Conservation (phyloP, 2,797 vertebrate species). For the Enteromius anoplus region DNA sequence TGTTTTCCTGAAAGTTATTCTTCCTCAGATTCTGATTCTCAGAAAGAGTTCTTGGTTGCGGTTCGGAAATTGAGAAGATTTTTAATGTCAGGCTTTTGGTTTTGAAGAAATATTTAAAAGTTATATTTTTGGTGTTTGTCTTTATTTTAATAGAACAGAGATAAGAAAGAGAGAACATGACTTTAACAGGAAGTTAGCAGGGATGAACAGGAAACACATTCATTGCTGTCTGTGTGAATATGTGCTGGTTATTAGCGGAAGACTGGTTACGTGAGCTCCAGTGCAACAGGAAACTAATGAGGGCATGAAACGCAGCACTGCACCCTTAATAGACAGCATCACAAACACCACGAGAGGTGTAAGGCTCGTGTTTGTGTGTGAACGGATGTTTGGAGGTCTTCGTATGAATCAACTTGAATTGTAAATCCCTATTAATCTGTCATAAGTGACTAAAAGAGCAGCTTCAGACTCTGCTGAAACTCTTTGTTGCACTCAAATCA, state of each 20-base stretch:
- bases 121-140: not conserved
- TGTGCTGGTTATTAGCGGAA: not conserved
- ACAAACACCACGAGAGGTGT: not conserved
- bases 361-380: not conserved
- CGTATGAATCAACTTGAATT: not conserved
- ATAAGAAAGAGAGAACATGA: not conserved
- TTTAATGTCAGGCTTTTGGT: not conserved
- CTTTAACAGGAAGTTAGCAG: not conserved
- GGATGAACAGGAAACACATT: not conserved
- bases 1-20: not conserved
- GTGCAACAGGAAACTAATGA: conserved; percentile 3
- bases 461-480: not conserved
- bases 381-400: not conserved
- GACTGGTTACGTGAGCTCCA: not conserved
- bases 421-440: not conserved
- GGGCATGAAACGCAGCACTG: not conserved
- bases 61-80: not conserved
- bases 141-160: not conserved
- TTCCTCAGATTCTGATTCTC: not conserved
- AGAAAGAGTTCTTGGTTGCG: not conserved
- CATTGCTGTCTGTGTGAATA: not conserved
- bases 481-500: not conserved
- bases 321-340: not conserved
- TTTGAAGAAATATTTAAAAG: not conserved
- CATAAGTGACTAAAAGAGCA: not conserved